Evolutionary conservation across 2,113 vertebrate species (phyloP).

Genomic region (Catharus fuscescens): DNA sequence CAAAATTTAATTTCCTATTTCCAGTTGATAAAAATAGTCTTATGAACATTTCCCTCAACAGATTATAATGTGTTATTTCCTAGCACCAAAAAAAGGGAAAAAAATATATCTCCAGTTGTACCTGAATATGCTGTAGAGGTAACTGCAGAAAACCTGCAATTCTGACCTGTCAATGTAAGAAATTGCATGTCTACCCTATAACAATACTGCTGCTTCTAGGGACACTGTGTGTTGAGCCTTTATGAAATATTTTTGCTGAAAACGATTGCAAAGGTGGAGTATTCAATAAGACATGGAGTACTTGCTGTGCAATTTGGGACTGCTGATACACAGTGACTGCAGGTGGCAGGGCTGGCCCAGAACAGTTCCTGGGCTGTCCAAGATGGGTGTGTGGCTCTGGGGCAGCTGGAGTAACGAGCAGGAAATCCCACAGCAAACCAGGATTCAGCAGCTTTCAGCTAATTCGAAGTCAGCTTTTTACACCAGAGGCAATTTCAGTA

Average conservation of each 20-base stretch:
- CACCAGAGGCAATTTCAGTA: not conserved
- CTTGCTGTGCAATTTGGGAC: not conserved
- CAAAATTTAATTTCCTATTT: not conserved
- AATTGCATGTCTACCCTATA: not conserved
- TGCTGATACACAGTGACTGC: not conserved
- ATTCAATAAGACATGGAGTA: not conserved
- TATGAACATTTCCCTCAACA: not conserved
- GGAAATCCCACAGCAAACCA: not conserved
- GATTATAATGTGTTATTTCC: not conserved
- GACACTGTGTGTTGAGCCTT: not conserved
- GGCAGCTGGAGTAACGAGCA: not conserved
- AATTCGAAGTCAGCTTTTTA: not conserved
- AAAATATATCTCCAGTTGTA: not conserved
- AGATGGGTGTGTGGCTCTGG: not conserved
- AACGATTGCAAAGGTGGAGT: not conserved
- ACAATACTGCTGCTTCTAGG: not conserved
- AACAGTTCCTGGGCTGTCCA: not conserved
- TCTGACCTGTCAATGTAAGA: not conserved
- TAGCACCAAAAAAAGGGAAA: accelerated
- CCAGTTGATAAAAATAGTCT: not conserved
- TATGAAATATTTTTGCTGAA: not conserved
- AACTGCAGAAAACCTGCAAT: not conserved
- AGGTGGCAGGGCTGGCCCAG: not conserved
- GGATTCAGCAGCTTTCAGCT: not conserved
- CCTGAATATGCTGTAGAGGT: not conserved